Evolutionary conservation across 2,888 invertebrate species (phyloP), one percentile per base, ranked within the genome.

Genomic region (Teleogryllus oceanicus): DNA sequence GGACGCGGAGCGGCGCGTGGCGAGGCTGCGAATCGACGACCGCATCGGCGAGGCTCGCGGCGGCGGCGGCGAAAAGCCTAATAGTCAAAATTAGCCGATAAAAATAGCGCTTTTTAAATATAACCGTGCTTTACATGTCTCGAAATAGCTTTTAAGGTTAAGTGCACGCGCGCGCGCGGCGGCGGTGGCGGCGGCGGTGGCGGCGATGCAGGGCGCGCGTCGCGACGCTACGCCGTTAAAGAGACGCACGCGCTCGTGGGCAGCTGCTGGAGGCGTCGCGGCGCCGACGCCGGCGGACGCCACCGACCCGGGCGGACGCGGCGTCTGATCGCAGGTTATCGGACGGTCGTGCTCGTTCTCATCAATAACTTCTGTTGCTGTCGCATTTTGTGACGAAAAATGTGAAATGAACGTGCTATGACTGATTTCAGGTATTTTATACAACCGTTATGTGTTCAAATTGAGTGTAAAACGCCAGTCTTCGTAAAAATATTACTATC

Each of bases 61-160:
- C 62, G 62, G 62, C 62, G 2, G 62, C 12, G 62, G 62, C 13
- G 37, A 62, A 62, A 13, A 62, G n/a, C 62, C 62, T 62, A 62
- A 62, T 62, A 62, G 62, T 62, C 62, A 62, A 62, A 62, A 62
- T 62, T 62, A 62, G 62, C 62, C 62, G 62, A 62, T 62, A 62
- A 18, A 62, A 62, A 62, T 62, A 62, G 62, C 62, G 62, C 62
- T 62, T 62, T 62, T 62, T 62, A 62, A 62, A 62, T 62, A 62
- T 62, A 13, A 18, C 62, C 62, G 62, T 16, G 62, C 62, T 62
- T 62, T 62, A 62, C 62, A 16, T 62, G 62, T 18, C 62, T n/a
- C 62, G 62, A 62, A 62, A 62, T 62, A 62, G 62, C 62, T 62
- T 62, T 62, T 62, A 62, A 62, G 62, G 62, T 62, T 62, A 62